Base-by-base conservation (phyloP, 2,113 vertebrate species). In the Connochaetes taurinus region DNA sequence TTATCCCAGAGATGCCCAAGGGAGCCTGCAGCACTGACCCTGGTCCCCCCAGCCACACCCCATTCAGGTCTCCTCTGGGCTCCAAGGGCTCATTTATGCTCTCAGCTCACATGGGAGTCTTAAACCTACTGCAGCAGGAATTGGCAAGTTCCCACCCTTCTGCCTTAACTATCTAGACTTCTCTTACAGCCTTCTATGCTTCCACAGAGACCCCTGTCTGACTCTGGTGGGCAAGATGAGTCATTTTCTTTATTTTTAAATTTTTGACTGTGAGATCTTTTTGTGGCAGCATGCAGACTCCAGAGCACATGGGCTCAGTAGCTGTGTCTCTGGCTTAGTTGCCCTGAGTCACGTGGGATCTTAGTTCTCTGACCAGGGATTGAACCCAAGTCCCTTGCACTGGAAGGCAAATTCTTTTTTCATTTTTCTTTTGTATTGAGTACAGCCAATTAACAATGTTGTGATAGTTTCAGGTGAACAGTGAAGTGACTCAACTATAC, bases 81-180 rank as follows among this genome's bases (percentile, higher is more conserved):
- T 84, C 40, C 82, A 81, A 36, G 33, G 43, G 36, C 12, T 57
- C 71, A 78, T 62, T 67, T 40, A 82, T 3, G 3, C 31, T 55
- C 36, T 78, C 36, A 55, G 55, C 90, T 96, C 94, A 74, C 78
- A 71, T 5, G 57, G 92, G 96, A 97, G 97, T 97, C 93, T 80
- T 96, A 92, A 94, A 93, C 33, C 57, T 31, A 29, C 36, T 6
- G n/a, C 36, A 95, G 60, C 6, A 5, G 64, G 55, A 47, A 82
- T 80, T 90, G 95, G 97, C 80, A 36, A 13, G 47, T 40, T 83
- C 81, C 50, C 10, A 11, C 11, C 60, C 95, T 96, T 98, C 96
- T n/a, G 50, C 91, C 52, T n/a, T 97, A 94, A 87, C 92, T 95
- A 40, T 96, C 97, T 97, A 97, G 97, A 96, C 93, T 97, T 88